Base-by-base conservation (phyloP, 2,888 invertebrate species). In the Galerucella calmariensis region DNA sequence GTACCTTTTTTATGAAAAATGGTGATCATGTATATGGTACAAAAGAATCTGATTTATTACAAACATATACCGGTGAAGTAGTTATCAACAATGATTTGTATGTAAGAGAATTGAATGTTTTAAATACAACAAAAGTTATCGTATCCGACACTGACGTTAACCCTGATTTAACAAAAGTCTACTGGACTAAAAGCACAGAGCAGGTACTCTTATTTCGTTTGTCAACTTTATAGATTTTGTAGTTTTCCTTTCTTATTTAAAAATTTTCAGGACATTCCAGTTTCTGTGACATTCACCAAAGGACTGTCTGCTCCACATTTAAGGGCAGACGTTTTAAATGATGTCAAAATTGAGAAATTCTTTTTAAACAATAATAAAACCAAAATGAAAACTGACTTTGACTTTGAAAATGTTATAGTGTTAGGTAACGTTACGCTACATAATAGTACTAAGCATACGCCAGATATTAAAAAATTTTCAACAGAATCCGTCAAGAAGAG, bases 131-230 rank as follows among this genome's bases (percentile, higher is more conserved):
- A 0, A 79, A 79, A 68, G 69, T 87, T 2, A 56, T 79, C 67
- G 72, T 87, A 12, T 77, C 80, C 69, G 83, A 78, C 5, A 79
- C 81, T 41, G 75, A 82, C 70, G 83, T 85, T 67, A 77, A 81
- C 72, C 58, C 72, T 2, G 77, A 82, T 75, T 67, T 81, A 41
- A 59, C 77, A 14, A 73, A 83, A 20, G 75, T 81, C 61, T 87
- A 84, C 77, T 87, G 87, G 87, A 82, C 81, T n/a, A 87, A 86
- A 80, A 83, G 74, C 72, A 81, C 79, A 67, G 76, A 83, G 73
- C 87, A 87, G 80, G 85, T 85, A 79, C 71, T 44, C 11, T 59
- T 24, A 56, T 67, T 11, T 53, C 35, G 4, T 48, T 56, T 9
- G 56, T 56, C 10, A 10, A 44, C 14, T 67, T 11, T 51, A 6